Percentiles rank a stretch among this genome's conserved stretches.
These are phyloP conservation scores for Leucophenga varia DNA, from an alignment of 1,140 invertebrate genomes.

Conservation along the genomic window DNA sequence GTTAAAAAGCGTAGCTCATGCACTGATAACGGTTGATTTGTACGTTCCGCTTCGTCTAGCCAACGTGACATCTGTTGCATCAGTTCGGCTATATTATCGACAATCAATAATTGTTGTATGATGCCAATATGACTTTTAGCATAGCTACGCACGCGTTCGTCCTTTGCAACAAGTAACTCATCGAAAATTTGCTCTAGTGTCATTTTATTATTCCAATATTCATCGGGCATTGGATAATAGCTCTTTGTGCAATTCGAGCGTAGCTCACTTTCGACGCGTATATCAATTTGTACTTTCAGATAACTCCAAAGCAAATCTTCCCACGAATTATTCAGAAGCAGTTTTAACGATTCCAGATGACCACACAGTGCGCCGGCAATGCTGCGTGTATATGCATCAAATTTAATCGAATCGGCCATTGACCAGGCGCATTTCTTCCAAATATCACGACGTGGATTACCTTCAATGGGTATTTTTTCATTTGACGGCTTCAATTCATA, in stretches of 20 bases:
- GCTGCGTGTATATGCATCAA: conserved; percentile 66
- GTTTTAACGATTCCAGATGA: conserved; percentile 72
- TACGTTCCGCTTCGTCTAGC: conserved; percentile 39
- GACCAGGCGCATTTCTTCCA: conserved; percentile 87
- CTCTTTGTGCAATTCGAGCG: conserved; percentile 58
- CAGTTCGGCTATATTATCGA: conserved; percentile 68
- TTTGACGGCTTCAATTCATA: conserved; percentile 58
- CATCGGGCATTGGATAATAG: conserved; percentile 67
- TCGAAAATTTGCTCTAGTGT: conserved; percentile 73
- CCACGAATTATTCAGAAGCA: conserved; percentile 75
- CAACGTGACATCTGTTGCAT: conserved; percentile 63
- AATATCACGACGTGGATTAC: conserved; percentile 84
- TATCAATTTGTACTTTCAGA: conserved; percentile 79
- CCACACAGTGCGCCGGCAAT: conserved; percentile 82
- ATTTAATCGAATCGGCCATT: conserved; percentile 61
- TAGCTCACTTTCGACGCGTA: conserved; percentile 74
- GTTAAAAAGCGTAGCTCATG: conserved; percentile 71
- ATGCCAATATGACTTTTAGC: conserved; percentile 64
- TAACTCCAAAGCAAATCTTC: conserved; percentile 90
- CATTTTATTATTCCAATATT: conserved; percentile 77
- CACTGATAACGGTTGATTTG: conserved; percentile 57
- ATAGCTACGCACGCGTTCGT: conserved; percentile 59
- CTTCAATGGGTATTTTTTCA: conserved; percentile 68
- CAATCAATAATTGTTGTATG: conserved; percentile 77
- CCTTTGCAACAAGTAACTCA: conserved; percentile 62